phyloP scores from a whole-genome alignment of 2,888 invertebrate genomes.

The Amphimallon solstitiale region DNA sequence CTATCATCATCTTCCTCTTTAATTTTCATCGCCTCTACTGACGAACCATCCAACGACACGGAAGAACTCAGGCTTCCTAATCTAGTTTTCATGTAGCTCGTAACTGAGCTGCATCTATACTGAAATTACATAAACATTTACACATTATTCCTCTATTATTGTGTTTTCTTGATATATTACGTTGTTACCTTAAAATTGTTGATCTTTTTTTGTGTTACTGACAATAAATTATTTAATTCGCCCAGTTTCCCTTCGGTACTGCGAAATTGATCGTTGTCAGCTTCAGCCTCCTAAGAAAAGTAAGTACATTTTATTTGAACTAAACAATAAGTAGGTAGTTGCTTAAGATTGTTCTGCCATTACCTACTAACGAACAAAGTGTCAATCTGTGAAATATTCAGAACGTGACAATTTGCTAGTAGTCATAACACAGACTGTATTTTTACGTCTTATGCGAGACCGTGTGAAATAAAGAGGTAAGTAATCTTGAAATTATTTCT shows the following conservation, averaged over 20 bases:
- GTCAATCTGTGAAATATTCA: too few species aligned
- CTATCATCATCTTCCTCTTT: conserved; percentile 38
- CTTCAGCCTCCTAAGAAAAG: conserved; percentile 69
- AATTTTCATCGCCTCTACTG: conserved; percentile 40
- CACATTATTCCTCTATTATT: too few species aligned
- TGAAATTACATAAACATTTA: conserved; percentile 56
- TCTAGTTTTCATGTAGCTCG: conserved; percentile 72
- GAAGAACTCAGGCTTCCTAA: conserved; percentile 53
- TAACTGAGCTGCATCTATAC: conserved; percentile 79
- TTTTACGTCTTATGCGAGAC: too few species aligned
- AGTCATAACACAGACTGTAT: too few species aligned
- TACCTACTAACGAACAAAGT: too few species aligned
- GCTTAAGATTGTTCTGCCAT: too few species aligned
- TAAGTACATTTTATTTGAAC: too few species aligned
- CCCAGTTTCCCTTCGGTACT: conserved; percentile 78
- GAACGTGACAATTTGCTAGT: too few species aligned
- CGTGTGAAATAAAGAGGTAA: too few species aligned
- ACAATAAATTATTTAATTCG: conserved; percentile 82
- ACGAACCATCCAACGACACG: conserved; percentile 23
- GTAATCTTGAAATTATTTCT: too few species aligned
- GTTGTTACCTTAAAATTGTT: conserved; percentile 80
- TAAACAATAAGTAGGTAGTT: too few species aligned
- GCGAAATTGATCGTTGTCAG: conserved; percentile 71
- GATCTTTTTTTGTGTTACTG: conserved; percentile 85
- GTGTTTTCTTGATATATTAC: too few species aligned